These are phyloP conservation scores for Platysteira castanea DNA, from an alignment of 2,113 vertebrate species.

Conservation along the genomic window DNA sequence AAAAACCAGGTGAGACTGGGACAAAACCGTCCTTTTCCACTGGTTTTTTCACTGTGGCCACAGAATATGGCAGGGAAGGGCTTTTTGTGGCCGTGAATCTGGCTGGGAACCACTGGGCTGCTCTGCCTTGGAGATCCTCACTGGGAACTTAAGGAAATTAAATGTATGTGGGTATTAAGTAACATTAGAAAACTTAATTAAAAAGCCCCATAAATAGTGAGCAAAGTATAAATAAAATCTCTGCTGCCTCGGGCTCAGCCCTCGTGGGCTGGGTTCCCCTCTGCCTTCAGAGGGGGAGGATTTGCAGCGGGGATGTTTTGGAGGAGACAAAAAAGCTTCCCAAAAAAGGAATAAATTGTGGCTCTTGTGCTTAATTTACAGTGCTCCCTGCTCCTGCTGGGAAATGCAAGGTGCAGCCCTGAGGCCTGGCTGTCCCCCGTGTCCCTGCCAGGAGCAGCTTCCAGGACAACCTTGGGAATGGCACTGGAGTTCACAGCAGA, in stretches of 20 bases:
- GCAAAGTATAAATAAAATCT: not conserved
- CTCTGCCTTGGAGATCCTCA: not conserved
- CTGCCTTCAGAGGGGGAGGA: not conserved
- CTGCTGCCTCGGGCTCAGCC: not conserved
- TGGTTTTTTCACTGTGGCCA: accelerated
- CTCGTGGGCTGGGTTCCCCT: not conserved
- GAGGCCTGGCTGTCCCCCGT: not conserved
- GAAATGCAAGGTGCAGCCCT: not conserved
- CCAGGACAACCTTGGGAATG: not conserved
- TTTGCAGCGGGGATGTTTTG: not conserved
- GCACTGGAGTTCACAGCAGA: accelerated
- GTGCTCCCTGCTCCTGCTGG: not conserved
- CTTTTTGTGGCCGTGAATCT: accelerated
- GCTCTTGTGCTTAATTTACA: not conserved
- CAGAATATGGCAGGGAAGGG: accelerated
- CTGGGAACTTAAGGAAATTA: not conserved
- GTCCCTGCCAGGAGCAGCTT: not conserved
- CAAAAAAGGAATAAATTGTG: constrained; percentile 38
- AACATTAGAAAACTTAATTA: not conserved
- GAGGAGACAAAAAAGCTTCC: constrained; percentile 8
- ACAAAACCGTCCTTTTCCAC: accelerated
- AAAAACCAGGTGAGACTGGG: accelerated
- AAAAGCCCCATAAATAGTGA: not conserved
- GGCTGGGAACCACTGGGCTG: not conserved
- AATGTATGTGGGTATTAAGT: not conserved